Percentiles rank a stretch among this genome's conserved stretches.
Conservation (phyloP, 2,888 invertebrate genomes). For the Epirrhoe alternata region DNA sequence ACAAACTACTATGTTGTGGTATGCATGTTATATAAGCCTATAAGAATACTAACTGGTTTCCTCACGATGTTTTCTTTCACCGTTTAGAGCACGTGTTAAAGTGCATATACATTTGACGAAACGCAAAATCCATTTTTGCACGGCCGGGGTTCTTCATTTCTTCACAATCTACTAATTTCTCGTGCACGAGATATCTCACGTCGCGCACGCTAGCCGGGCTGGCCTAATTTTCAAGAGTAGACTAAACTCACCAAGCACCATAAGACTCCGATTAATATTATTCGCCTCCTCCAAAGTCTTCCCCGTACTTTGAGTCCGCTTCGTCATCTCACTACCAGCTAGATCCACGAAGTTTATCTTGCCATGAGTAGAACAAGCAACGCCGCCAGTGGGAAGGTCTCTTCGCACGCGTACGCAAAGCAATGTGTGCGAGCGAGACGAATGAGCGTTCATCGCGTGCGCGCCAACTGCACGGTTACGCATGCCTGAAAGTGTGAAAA, state of each 20-base stretch:
- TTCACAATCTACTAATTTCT: too few species aligned
- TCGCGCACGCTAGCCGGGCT: too few species aligned
- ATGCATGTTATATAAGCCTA: too few species aligned
- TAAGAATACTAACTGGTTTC: too few species aligned
- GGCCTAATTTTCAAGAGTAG: too few species aligned
- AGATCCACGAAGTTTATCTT: constrained; percentile 98
- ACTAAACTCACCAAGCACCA: constrained; percentile 95
- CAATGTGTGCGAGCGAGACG: constrained; percentile 96
- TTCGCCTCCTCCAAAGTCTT: constrained; percentile 97
- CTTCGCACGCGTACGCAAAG: constrained; percentile 96
- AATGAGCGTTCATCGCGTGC: constrained; percentile 97
- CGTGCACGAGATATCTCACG: too few species aligned
- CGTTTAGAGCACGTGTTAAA: too few species aligned
- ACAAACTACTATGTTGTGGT: too few species aligned
- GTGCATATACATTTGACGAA: too few species aligned
- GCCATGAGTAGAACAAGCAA: constrained; percentile 95
- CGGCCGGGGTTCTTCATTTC: too few species aligned
- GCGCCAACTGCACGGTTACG: constrained; percentile 95
- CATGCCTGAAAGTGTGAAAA: constrained; percentile 87
- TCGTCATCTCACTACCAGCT: constrained; percentile 98
- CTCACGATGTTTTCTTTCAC: too few species aligned
- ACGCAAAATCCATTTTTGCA: too few species aligned
- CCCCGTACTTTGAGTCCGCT: constrained; percentile 94
- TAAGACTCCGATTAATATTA: constrained; percentile 97
- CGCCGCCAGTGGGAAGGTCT: constrained; percentile 92